Base-by-base conservation (phyloP, 2,797 vertebrate genomes). In the Astyanax mexicanus region DNA sequence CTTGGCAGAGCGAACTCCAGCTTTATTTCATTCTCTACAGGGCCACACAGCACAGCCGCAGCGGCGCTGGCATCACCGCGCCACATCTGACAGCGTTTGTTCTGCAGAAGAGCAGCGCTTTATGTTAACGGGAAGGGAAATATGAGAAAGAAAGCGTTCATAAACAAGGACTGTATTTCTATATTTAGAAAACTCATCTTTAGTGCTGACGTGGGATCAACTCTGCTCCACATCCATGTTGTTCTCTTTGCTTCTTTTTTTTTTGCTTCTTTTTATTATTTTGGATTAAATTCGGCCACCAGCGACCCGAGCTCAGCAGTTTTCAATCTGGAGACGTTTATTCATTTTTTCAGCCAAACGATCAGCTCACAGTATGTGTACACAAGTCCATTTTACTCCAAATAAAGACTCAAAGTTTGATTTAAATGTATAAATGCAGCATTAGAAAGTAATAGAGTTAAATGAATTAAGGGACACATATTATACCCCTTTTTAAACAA, bases 31-130 rank as follows among this genome's bases (percentile, higher is more conserved):
- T 17, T 66, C 32, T 37, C 25, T 35, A 37, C 12, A 55, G 23
- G 9, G 23, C 42, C 38, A 55, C 61, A 44, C 32, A 42, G 32
- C 13, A 49, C 32, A 19, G 45, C 12, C 12, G n/a, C 42, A 60
- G 47, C 72, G 19, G 37, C 55, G 2, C 23, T 11, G 35, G 1
- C 8, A 1, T 32, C 29, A 0, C 17, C 62, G 40, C 23, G 0
- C 38, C 37, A 57, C 49, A 68, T 38, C 73, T 68, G 65, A 68
- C 40, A 75, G 54, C 13, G 13, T 49, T 13, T 60, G 37, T 60
- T 25, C 52, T 27, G 15, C n/a, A 15, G 4, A 8, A 1, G 21
- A 23, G 17, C 35, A 7, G n/a, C 17, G 11, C 40, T 17, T 4
- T 67, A 19, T 60, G 27, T 68, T 69, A 27, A 69, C 69, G 68